These are phyloP conservation scores for Drosophila leontia DNA, from an alignment of 1,140 invertebrate species.

Conservation along the genomic window DNA sequence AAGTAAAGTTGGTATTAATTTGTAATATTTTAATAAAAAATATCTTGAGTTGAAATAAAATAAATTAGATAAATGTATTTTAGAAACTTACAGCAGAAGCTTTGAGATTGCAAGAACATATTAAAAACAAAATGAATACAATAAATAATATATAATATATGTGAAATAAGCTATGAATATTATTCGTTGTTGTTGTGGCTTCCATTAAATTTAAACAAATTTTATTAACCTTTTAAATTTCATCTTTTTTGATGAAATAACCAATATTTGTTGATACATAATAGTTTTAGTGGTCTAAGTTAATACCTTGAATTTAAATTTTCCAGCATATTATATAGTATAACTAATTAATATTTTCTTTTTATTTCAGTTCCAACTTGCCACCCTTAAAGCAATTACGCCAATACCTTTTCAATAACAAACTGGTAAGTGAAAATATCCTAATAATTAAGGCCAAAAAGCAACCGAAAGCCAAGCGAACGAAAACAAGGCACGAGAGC, in stretches of 20 bases:
- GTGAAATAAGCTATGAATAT: not conserved
- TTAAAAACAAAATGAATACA: not conserved
- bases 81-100: no score
- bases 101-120: not conserved
- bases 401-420: conserved; percentile 2
- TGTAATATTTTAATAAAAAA: not conserved
- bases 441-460: conserved; percentile 33
- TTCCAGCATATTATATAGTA: not conserved
- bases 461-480: not conserved
- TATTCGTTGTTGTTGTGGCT: no score
- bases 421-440: conserved; percentile 36
- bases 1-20: not conserved
- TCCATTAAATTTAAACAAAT: not conserved
- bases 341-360: not conserved
- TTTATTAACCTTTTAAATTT: no score
- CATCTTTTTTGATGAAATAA: no score
- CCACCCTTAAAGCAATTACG: not conserved
- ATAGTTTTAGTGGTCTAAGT: not conserved
- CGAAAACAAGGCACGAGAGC: conserved; percentile 2
- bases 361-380: conserved; percentile 20
- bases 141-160: not conserved
- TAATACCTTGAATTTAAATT: not conserved
- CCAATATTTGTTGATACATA: not conserved
- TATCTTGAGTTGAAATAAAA: not conserved
- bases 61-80: not conserved